Conservation (phyloP, 1,140 invertebrate genomes). For the Drosophila santomea region DNA sequence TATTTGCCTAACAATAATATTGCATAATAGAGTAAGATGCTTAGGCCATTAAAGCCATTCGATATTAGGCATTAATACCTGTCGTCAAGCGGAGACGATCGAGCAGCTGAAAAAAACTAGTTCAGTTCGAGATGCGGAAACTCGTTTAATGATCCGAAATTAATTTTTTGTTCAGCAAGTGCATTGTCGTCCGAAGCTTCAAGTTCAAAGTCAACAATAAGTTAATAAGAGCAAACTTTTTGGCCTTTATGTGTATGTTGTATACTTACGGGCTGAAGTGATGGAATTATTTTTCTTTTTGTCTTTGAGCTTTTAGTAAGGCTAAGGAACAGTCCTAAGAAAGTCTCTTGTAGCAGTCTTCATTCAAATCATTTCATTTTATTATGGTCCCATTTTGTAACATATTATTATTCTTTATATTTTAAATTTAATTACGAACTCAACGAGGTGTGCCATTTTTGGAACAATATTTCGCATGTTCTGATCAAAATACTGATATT, state of each 20-base stretch:
- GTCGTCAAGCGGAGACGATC: slow-evolving; percentile 43
- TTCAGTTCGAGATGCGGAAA: slow-evolving; percentile 41
- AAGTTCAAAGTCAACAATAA: slow-evolving; percentile 31
- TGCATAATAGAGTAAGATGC: slow-evolving; percentile 26
- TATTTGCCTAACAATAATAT: slow-evolving; percentile 25
- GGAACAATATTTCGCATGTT: too few relatives aligned
- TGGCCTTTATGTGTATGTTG: background rate
- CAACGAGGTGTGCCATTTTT: too few relatives aligned
- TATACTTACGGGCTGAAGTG: slow-evolving; percentile 7
- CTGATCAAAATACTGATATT: too few relatives aligned
- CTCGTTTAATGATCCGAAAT: slow-evolving; percentile 44
- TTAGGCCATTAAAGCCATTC: slow-evolving; percentile 10
- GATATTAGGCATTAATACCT: slow-evolving; percentile 19
- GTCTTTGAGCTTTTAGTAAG: too few relatives aligned
- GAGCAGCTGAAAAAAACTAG: slow-evolving; percentile 26
- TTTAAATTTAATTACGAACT: too few relatives aligned
- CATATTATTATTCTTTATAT: too few relatives aligned
- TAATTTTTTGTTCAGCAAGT: slow-evolving; percentile 39
- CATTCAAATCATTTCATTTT: too few relatives aligned
- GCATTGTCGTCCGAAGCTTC: slow-evolving; percentile 30
- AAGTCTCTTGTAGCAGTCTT: too few relatives aligned
- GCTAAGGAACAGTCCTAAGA: too few relatives aligned
- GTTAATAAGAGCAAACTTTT: slow-evolving; percentile 4
- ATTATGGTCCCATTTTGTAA: too few relatives aligned
- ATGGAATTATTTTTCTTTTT: too few relatives aligned